A percentile compares a stretch with the other conserved stretches of the same genome.
Evolutionary conservation across 2,888 invertebrate species (phyloP).

Genomic region (Hipparchia sbordonii): DNA sequence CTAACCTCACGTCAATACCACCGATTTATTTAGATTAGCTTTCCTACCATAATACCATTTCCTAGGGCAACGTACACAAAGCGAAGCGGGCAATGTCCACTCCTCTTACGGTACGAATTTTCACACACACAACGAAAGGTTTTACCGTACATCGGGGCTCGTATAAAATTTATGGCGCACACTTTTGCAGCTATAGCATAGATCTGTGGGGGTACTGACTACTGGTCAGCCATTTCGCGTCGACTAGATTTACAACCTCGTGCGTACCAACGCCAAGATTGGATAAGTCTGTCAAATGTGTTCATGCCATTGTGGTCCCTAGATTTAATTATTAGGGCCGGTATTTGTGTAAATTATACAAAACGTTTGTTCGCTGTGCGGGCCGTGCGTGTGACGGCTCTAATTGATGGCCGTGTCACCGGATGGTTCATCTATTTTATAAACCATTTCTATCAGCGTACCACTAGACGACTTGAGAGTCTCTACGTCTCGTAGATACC

Average conservation of each 20-base stretch:
- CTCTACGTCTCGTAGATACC: neutral
- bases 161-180: slow-evolving; percentile 82
- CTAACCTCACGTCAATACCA: slow-evolving; percentile 60
- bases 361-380: slow-evolving; percentile 33
- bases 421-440: slow-evolving; percentile 27
- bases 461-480: neutral
- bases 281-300: slow-evolving; percentile 48
- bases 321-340: slow-evolving; percentile 44
- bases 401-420: slow-evolving; percentile 39
- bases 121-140: slow-evolving; percentile 70
- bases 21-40: slow-evolving; percentile 75
- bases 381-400: slow-evolving; percentile 38
- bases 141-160: slow-evolving; percentile 77
- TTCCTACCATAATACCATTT: slow-evolving; percentile 58
- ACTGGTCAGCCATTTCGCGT: slow-evolving; percentile 81
- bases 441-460: slow-evolving; percentile 22
- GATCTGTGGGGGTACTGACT: slow-evolving; percentile 70
- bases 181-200: slow-evolving; percentile 77
- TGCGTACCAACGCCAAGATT: slow-evolving; percentile 75
- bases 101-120: slow-evolving; percentile 74
- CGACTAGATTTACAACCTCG: slow-evolving; percentile 80
- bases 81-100: slow-evolving; percentile 74
- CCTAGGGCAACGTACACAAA: slow-evolving; percentile 64
- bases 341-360: slow-evolving; percentile 44
- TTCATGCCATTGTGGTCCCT: slow-evolving; percentile 43